Base-by-base conservation (phyloP, 2,888 invertebrate species). In the Drosophila anceps region DNA sequence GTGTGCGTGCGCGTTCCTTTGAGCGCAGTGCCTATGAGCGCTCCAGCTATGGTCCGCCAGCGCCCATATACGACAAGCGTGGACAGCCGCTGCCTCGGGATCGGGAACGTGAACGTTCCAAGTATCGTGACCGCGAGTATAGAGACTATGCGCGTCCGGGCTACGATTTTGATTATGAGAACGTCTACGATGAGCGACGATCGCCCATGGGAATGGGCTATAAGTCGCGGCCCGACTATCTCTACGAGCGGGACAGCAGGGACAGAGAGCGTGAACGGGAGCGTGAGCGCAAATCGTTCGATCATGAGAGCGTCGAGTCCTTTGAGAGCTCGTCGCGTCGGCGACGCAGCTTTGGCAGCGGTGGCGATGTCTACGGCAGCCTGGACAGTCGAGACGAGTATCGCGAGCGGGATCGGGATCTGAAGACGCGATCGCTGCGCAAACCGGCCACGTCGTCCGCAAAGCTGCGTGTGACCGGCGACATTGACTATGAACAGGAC, bases 401-500 rank as follows among this genome's bases (percentile, higher is more conserved):
- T 65, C 90, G 93, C 0, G 93, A 93, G 50, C 87, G 93, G 37
- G 92, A 93, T 79, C 82, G 87, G 54, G 93, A 85, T 76, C 64
- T 87, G 7, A 93, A 91, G 84, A 92, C 90, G 66, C 89, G 93
- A 4, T 92, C 93, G 4, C 62, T 93, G 15, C 84, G 93, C 10
- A 93, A 93, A 41, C 90, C 91, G 1, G 81, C 91, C 5, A 92
- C 92, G 1, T 92, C 93, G 18, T 86, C 91, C 0, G 81, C 90
- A 13, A 93, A 93, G 72, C 88, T 92, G 63, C 78, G 92, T 4
- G 85, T 85, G 9, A 78, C 89, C 2, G 92, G 90, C 88, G 94
- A 94, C 41, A 91, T 91, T 55, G 94, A 94, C 76, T 94, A 94
- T 90, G 94, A 94, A 67, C 93, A 93, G 82, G 93, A 93, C 64